Conservation (phyloP, 2,797 vertebrate genomes). For the Myioborus melanocephalus region DNA sequence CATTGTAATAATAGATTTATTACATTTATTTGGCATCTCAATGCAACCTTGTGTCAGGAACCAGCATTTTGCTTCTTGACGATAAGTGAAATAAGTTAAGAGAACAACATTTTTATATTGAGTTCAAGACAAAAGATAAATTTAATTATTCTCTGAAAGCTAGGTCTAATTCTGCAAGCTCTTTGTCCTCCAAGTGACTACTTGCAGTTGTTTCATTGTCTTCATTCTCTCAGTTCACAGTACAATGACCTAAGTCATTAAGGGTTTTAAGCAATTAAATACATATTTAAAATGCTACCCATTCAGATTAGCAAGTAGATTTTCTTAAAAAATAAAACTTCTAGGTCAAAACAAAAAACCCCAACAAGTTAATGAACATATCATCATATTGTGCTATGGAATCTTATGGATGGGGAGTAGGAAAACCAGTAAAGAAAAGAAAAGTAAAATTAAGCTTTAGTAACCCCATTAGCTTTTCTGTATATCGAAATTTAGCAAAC, state of each 20-base stretch:
- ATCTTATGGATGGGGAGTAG: neutral
- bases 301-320: neutral
- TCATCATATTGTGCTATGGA: neutral
- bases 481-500: neutral
- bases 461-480: neutral
- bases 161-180: neutral
- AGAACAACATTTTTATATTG: neutral
- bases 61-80: neutral
- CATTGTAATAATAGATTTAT: neutral
- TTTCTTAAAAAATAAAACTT: neutral
- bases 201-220: neutral
- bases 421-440: neutral
- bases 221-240: neutral
- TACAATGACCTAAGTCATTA: neutral
- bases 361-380: neutral
- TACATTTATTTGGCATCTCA: neutral
- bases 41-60: neutral
- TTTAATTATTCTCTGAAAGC: neutral
- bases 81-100: neutral
- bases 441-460: neutral
- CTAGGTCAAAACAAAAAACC: neutral
- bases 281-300: neutral
- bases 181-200: neutral
- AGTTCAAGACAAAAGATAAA: neutral
- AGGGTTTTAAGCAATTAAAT: slow-evolving; percentile 18